Conservation (phyloP, 2,113 vertebrate species). For the Rhipidura dahli region DNA sequence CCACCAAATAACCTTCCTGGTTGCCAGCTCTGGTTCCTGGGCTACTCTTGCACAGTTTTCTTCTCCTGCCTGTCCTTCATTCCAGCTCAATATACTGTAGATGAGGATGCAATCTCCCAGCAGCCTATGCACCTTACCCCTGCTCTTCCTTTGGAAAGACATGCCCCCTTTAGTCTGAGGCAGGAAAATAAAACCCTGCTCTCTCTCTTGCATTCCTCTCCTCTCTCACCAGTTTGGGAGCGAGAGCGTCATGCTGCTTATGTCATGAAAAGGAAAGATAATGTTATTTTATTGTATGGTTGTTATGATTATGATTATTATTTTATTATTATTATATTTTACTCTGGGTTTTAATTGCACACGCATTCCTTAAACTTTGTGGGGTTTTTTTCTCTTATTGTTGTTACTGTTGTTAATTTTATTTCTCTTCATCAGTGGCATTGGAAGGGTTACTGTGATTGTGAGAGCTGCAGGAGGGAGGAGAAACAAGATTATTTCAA, state of each 20-base stretch:
- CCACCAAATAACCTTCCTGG: neutral
- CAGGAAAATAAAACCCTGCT: neutral
- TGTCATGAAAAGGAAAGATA: slow-evolving; percentile 63
- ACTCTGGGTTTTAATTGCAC: slow-evolving; percentile 72
- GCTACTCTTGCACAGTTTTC: neutral
- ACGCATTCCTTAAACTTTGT: slow-evolving; percentile 68
- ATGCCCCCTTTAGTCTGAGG: neutral
- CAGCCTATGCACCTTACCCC: slow-evolving; percentile 29
- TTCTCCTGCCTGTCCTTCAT: neutral
- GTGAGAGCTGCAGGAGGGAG: slow-evolving; percentile 7
- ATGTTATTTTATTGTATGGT: slow-evolving; percentile 60
- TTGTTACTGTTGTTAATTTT: slow-evolving; percentile 46
- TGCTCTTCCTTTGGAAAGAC: neutral
- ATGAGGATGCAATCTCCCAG: neutral
- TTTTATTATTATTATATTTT: slow-evolving; percentile 69
- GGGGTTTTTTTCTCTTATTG: neutral
- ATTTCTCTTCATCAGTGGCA: slow-evolving; percentile 27
- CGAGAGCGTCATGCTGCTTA: slow-evolving; percentile 67
- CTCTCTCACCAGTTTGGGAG: slow-evolving; percentile 46
- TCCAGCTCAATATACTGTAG: slow-evolving; percentile 1
- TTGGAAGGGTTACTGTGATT: slow-evolving; percentile 22
- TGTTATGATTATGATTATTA: slow-evolving; percentile 56
- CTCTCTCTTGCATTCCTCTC: slow-evolving; percentile 50
- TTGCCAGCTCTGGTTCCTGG: slow-evolving; percentile 1
- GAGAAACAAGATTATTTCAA: neutral